Percentiles rank a stretch among this genome's conserved stretches.
These are phyloP conservation scores for Odontophorus gujanensis DNA, from an alignment of 2,113 vertebrate species.

Conservation along the genomic window DNA sequence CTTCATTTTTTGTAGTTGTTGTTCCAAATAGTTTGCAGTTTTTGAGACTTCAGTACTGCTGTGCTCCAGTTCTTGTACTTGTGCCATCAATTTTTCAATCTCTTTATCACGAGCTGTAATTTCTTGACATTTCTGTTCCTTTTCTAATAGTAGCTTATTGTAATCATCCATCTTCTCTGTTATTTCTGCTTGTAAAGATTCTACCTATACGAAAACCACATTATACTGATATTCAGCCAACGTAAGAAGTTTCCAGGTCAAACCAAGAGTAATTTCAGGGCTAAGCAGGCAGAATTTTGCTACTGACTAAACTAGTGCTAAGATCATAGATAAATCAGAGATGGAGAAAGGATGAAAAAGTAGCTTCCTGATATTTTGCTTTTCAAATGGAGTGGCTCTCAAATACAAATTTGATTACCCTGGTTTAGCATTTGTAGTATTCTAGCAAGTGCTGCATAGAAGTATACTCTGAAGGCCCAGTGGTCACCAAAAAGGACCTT, in stretches of 20 bases:
- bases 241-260: neutral
- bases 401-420: neutral
- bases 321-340: neutral
- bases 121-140: conserved; percentile 84
- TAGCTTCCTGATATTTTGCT: neutral
- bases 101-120: conserved; percentile 85
- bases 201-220: conserved; percentile 81
- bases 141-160: conserved; percentile 80
- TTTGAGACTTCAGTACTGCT: conserved; percentile 65
- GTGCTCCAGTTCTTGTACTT: conserved; percentile 84
- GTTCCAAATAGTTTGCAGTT: conserved; percentile 78
- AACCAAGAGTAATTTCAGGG: neutral
- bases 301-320: neutral
- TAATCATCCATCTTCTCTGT: conserved; percentile 87
- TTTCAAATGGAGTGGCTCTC: conserved; percentile 18
- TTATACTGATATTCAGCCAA: neutral
- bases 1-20: conserved; percentile 84
- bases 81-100: conserved; percentile 82
- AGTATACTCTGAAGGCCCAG: neutral
- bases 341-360: neutral
- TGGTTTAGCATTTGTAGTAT: neutral
- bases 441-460: neutral
- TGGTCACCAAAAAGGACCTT: neutral
- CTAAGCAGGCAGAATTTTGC: neutral
- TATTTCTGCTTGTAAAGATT: conserved; percentile 86